Evolutionary conservation across 2,113 vertebrate genomes (phyloP), one percentile per base, ranked within the genome.

Genomic region (Plestiodon gilberti): DNA sequence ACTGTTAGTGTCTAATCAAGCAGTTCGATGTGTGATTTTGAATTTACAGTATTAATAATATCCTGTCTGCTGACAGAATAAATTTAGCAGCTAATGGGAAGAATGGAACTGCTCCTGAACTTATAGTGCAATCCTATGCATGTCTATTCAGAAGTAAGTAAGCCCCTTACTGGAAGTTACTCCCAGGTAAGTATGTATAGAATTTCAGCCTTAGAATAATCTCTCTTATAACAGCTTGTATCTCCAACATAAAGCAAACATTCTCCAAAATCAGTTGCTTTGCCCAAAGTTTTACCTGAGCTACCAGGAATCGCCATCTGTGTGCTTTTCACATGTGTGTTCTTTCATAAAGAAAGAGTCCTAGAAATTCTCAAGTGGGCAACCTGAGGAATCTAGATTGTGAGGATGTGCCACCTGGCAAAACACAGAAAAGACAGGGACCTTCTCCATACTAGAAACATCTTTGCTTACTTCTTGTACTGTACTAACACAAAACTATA

Each of bases 141-240:
- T 48, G 43, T 48, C 43, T 48, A 48, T 48, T 48, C 43, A 48
- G 43, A 48, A 48, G 43, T 48, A 48, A 48, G 43, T 48, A 48
- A 48, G 43, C 43, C 43, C 43, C 43, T 48, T 48, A 48, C 4
- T 48, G 43, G 8, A 48, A 48, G 8, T 48, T 48, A 48, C 43
- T 48, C 8, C 43, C 43, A 48, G 4, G 43, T 48, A 48, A 8
- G 43, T 48, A 48, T 48, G 4, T 48, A 48, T 48, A 83, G 69
- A 15, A 91, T 86, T 82, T 93, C 65, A 94, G 89, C 93, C 77
- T 94, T 74, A 43, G 22, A 22, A 74, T 74, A 74, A 48, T 74
- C 40, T 38, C 70, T 71, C 71, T 35, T 43, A 48, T 74, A 25
- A 74, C 11, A 69, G n/a, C 30, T 69, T 69, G 10, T 33, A 69